A percentile compares a stretch with the other conserved stretches of the same genome.
Conservation (phyloP, 1,140 invertebrate genomes). For the Drosophila auraria region DNA sequence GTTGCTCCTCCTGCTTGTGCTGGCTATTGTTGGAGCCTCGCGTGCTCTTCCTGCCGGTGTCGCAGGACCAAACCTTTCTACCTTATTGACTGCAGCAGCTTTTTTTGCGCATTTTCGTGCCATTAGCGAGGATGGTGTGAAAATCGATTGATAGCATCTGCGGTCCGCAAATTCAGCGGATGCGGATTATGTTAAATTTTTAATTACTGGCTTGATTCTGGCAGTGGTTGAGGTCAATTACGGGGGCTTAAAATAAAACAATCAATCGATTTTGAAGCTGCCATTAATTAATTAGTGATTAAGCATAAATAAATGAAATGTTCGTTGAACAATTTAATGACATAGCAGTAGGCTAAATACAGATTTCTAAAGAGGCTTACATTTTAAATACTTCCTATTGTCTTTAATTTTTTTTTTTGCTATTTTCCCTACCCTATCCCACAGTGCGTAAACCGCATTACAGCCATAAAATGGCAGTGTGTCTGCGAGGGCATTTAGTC, state of each 20-base stretch:
- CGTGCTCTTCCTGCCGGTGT: conserved; percentile 24
- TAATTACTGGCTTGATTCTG: conserved; percentile 29
- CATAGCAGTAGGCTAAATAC: background rate
- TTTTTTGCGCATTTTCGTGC: conserved; percentile 44
- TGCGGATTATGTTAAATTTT: conserved; percentile 36
- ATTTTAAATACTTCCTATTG: background rate
- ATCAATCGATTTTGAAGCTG: conserved; percentile 11
- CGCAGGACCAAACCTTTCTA: conserved; percentile 28
- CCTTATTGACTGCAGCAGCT: conserved; percentile 43
- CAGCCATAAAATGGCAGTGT: conserved; percentile 54
- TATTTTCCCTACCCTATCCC: background rate
- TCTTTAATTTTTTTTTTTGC: background rate
- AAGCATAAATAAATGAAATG: background rate
- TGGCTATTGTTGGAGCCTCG: conserved; percentile 6
- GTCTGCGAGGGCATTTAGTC: conserved; percentile 42
- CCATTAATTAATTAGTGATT: background rate
- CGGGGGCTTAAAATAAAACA: conserved; percentile 20
- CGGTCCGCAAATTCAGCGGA: conserved; percentile 8
- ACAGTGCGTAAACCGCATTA: conserved; percentile 53
- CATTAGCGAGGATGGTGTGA: conserved; percentile 43
- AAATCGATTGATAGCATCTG: conserved; percentile 58
- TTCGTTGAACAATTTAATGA: background rate
- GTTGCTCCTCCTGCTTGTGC: background rate
- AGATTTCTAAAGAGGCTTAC: background rate
- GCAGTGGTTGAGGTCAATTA: conserved; percentile 19